Evolutionary conservation across 2,888 invertebrate species (phyloP), one percentile per base, ranked within the genome.

Genomic region (Ophion obscuratus): DNA sequence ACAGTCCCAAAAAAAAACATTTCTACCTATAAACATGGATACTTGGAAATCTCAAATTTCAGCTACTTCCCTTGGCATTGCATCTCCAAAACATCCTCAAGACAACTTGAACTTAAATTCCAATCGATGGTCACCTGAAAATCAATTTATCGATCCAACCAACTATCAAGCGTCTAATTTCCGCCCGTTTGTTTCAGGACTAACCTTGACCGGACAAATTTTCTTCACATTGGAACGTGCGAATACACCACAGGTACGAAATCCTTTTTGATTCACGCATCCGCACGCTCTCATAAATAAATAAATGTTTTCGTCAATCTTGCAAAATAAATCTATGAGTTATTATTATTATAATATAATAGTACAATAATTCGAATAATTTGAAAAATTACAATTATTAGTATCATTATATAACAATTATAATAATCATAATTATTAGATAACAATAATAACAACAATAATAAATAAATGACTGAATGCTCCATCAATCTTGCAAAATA

Each of bases 221-320:
- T 47, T 62, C 44, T 62, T 27, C 47, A 10, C 3, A 44, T 75
- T 47, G 0, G 44, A 44, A 20, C 40, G 62, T 53, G 62, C 47
- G 24, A 20, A 53, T 20, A 74, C 40, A 47, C n/a, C 73, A 17
- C 53, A 83, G 83, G 83, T 83, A 68, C 74, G 59, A 20, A 31
- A 36, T 64, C 7, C 6, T 76, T 17, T 9, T 9, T 0, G 6
- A 36, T 36, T 59, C 64, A 47, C 4, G 24, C 27, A 31, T 53
- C 2, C 2, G 11, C 3, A 27, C 17, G 36, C 31, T 36, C 67
- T 3, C 10, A 17, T 36, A 36, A 40, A 67, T 36, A 7, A n/a
- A 9, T 7, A 3, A 57, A 57, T 10, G n/a, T 57, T 57, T 57
- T 57, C 40, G 40, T 9, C 6, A 40, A 14, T 57, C 57, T 57